Evolutionary conservation across 1,140 invertebrate species (phyloP).

Genomic region (Cephus cinctus): DNA sequence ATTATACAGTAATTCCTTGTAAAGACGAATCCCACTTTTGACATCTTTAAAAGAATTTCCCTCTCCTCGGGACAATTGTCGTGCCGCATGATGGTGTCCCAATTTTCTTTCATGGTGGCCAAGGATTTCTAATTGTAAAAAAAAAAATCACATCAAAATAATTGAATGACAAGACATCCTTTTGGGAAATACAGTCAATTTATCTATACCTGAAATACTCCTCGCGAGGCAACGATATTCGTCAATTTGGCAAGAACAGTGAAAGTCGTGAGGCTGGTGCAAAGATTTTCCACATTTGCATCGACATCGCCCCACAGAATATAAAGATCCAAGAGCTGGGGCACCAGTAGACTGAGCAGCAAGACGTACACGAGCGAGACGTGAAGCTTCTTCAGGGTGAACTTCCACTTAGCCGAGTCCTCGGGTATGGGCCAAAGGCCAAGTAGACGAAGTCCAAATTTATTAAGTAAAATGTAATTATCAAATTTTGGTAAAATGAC

Average conservation of each 20-base stretch:
- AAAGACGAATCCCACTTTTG: neutral
- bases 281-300: slow-evolving; percentile 14
- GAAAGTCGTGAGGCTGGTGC: slow-evolving; percentile 10
- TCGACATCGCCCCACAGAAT: slow-evolving; percentile 13
- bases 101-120: neutral
- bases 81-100: neutral
- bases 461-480: neutral
- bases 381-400: neutral
- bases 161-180: neutral
- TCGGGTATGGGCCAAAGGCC: neutral
- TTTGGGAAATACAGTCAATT: neutral
- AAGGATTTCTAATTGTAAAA: neutral
- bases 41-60: slow-evolving; percentile 12
- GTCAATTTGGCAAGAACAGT: slow-evolving; percentile 9
- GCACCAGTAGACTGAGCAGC: slow-evolving; percentile 6
- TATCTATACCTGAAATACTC: neutral
- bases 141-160: too few species aligned
- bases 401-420: neutral
- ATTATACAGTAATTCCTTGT: slow-evolving; percentile 13
- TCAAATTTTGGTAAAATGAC: neutral
- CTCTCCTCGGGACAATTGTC: neutral
- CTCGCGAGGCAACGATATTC: neutral
- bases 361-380: slow-evolving; percentile 2
- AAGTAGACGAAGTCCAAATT: neutral
- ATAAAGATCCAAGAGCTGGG: slow-evolving; percentile 15